phyloP scores from a whole-genome alignment of 2,888 invertebrate genomes.

The Ichneumoninae sp. region DNA sequence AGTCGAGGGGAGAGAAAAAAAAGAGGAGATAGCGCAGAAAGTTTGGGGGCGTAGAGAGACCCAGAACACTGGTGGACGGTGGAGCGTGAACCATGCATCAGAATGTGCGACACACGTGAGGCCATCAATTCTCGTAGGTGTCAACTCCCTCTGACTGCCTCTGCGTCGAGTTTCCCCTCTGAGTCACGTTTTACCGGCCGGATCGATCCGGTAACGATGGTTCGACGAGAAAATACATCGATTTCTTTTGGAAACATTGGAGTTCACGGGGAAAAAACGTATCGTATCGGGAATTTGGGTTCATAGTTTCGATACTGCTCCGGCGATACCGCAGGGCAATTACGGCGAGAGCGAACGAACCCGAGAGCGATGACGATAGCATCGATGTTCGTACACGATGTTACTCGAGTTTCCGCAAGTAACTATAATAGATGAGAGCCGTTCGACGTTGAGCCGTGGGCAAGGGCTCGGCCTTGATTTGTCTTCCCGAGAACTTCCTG shows the following conservation, averaged over 20 bases:
- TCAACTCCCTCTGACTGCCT: constrained; percentile 49
- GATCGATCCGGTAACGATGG: constrained; percentile 37
- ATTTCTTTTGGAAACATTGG: background rate
- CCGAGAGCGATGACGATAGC: constrained; percentile 9
- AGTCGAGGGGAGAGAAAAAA: background rate
- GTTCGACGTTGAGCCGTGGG: constrained; percentile 44
- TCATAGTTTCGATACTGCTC: background rate
- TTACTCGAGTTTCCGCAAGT: background rate
- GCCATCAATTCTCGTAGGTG: constrained; percentile 73
- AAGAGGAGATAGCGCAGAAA: constrained; percentile 61
- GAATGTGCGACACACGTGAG: constrained; percentile 73
- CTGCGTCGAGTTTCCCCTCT: constrained; percentile 32
- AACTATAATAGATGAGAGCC: constrained; percentile 20
- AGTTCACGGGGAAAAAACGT: too few species aligned
- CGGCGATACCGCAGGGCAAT: constrained; percentile 14
- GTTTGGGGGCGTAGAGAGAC: constrained; percentile 14
- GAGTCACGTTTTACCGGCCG: constrained; percentile 69
- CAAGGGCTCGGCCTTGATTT: constrained; percentile 32
- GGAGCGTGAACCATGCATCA: constrained; percentile 66
- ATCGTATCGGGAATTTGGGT: too few species aligned
- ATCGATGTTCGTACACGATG: constrained; percentile 28
- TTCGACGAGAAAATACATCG: background rate
- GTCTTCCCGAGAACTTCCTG: constrained; percentile 39
- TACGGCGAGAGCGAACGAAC: constrained; percentile 38
- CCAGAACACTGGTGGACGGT: constrained; percentile 2